These are phyloP conservation scores for Eudemis profundana DNA, from an alignment of 2,888 invertebrate species.

Conservation along the genomic window DNA sequence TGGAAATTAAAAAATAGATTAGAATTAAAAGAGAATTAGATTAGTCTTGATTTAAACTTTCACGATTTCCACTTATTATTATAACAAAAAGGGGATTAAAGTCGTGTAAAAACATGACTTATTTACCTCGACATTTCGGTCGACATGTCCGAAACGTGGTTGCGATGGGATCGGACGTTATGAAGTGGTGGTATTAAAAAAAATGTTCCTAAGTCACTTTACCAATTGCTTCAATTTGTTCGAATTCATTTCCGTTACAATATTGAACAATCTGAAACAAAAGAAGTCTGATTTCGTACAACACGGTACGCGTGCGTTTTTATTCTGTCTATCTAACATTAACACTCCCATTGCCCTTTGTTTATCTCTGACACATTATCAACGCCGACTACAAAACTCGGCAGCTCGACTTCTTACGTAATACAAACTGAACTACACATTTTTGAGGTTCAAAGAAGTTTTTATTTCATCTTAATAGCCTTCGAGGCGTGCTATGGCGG, in stretches of 20 bases:
- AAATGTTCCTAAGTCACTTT: too few relatives aligned
- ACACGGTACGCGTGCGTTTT: constrained; percentile 9
- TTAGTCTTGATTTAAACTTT: too few relatives aligned
- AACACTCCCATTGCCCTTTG: constrained; percentile 34
- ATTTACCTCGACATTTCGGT: too few relatives aligned
- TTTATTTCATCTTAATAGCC: constrained; percentile 36
- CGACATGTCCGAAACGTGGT: too few relatives aligned
- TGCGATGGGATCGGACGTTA: too few relatives aligned
- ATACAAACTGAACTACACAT: constrained; percentile 32
- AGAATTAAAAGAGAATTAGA: too few relatives aligned
- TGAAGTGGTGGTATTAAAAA: too few relatives aligned
- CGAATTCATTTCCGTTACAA: too few relatives aligned
- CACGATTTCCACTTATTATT: too few relatives aligned
- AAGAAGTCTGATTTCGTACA: constrained; percentile 5
- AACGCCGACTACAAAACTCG: constrained; percentile 26
- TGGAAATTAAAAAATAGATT: too few relatives aligned
- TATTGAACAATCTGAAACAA: background rate
- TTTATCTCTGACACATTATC: constrained; percentile 34
- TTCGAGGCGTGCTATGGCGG: constrained; percentile 35
- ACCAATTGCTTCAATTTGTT: background rate
- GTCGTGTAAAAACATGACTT: too few relatives aligned
- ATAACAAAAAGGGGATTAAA: too few relatives aligned
- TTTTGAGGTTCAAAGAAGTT: constrained; percentile 38
- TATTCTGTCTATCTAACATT: constrained; percentile 25
- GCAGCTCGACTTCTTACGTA: constrained; percentile 34